A percentile compares a stretch with the other conserved stretches of the same genome.
Evolutionary conservation across 2,113 vertebrate genomes (phyloP).

Genomic region (Tautogolabrus adspersus): DNA sequence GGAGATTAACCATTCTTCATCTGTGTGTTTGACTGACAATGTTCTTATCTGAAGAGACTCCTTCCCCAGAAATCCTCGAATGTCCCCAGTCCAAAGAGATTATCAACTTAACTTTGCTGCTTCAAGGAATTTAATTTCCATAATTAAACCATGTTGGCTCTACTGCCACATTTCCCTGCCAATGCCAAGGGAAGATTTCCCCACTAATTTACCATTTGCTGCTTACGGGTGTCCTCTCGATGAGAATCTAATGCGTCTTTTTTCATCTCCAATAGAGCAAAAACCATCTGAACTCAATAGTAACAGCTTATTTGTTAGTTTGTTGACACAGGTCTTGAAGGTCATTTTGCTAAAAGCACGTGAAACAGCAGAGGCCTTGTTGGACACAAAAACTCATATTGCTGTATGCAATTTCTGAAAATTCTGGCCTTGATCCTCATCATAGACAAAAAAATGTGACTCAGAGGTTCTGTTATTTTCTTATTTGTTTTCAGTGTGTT

Average conservation of each 20-base stretch:
- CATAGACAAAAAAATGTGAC: conserved; percentile 15
- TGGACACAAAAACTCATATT: conserved; percentile 38
- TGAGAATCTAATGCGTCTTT: conserved; percentile 34
- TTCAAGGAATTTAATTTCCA: conserved; percentile 82
- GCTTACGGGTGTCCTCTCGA: conserved; percentile 64
- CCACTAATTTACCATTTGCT: conserved; percentile 74
- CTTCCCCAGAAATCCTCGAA: conserved; percentile 72
- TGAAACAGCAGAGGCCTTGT: conserved; percentile 27
- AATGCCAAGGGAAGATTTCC: conserved; percentile 76
- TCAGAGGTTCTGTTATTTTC: conserved; percentile 26
- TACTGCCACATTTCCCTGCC: conserved; percentile 56
- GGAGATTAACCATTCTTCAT: conserved; percentile 65
- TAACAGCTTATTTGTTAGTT: conserved; percentile 45
- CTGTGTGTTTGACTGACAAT: conserved; percentile 68
- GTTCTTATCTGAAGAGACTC: conserved; percentile 75
- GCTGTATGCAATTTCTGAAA: neutral
- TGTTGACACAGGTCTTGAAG: conserved; percentile 41
- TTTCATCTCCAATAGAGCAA: conserved; percentile 24
- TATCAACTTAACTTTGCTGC: conserved; percentile 82
- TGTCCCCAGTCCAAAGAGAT: conserved; percentile 80
- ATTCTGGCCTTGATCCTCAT: conserved; percentile 33
- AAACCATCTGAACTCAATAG: conserved; percentile 21
- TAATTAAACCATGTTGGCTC: conserved; percentile 81
- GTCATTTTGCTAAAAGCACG: conserved; percentile 33
- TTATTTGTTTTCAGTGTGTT: conserved; percentile 4